These are phyloP conservation scores for Phymatocera aterrima DNA, from an alignment of 2,888 invertebrate species.

Conservation along the genomic window DNA sequence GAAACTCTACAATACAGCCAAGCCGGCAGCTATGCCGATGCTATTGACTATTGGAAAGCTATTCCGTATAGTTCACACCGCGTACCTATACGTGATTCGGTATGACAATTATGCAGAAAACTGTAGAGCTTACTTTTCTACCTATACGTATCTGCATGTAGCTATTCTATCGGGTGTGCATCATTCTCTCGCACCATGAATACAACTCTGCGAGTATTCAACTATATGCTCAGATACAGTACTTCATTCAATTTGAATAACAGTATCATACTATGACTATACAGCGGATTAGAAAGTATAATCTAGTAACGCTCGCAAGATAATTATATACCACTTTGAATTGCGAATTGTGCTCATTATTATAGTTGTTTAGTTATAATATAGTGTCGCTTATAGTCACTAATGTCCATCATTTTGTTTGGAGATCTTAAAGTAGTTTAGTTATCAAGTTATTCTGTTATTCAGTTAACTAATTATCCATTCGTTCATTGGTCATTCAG, in stretches of 20 bases:
- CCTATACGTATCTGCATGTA: too few species aligned
- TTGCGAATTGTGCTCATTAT: not conserved
- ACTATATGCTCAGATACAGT: not conserved
- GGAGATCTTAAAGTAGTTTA: not conserved
- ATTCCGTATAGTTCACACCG: too few species aligned
- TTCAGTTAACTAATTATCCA: not conserved
- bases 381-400: not conserved
- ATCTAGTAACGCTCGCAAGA: not conserved
- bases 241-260: not conserved
- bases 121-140: too few species aligned
- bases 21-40: too few species aligned
- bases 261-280: not conserved
- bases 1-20: not conserved
- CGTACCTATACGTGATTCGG: too few species aligned
- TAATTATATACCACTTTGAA: not conserved
- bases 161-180: too few species aligned
- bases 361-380: not conserved
- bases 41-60: too few species aligned
- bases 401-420: not conserved
- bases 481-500: not conserved
- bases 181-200: not conserved
- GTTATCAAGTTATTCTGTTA: not conserved
- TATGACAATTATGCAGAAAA: too few species aligned
- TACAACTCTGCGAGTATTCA: too few species aligned
- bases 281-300: constrained; percentile 12